Evolutionary conservation across 1,140 invertebrate species (phyloP), one percentile per base, ranked within the genome.

Genomic region (Bombus confusus): DNA sequence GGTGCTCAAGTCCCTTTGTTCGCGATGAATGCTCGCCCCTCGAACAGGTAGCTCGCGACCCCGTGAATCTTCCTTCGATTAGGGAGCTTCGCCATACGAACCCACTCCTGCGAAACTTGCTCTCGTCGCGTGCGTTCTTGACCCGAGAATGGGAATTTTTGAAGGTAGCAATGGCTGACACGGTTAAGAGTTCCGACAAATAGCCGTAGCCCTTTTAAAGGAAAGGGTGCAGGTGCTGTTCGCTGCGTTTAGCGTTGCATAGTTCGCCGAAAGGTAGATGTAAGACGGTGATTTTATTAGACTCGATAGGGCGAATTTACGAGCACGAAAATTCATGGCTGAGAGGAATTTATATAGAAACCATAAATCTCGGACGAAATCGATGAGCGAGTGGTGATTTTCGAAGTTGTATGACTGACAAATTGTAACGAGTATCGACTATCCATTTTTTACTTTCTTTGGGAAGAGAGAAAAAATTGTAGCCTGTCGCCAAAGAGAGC

Each of bases 1-100:
- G 15, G 73, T 81, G 39, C 84, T 89, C 84, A n/a, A 89, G 39
- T 12, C 12, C 39, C 75, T 88, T 89, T 89, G 88, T 89, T 59
- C 87, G 41, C 79, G 78, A 86, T 86, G 76, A 89, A 89, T 83
- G 72, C 64, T 72, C 73, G 28, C 59, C 28, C 87, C 47, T 25
- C 57, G 72, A 76, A 79, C 76, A 62, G 75, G 83, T 72, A 68
- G 37, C 64, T 71, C 31, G 52, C 47, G 75, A 64, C 37, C 43
- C 64, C 43, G 74, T 57, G 83, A 62, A 62, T 85, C 76, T 73
- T 80, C 77, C 68, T 72, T 52, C 83, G 68, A 84, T 84, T 77
- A 77, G 37, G 37, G 0, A 10, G 68, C 37, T 39, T 39, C 73
- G 41, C 18, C 2, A 4, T 34, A 12, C 73, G 18, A 43, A 37